Conservation (phyloP, 1,140 invertebrate species). For the Temnothorax longispinosus region DNA sequence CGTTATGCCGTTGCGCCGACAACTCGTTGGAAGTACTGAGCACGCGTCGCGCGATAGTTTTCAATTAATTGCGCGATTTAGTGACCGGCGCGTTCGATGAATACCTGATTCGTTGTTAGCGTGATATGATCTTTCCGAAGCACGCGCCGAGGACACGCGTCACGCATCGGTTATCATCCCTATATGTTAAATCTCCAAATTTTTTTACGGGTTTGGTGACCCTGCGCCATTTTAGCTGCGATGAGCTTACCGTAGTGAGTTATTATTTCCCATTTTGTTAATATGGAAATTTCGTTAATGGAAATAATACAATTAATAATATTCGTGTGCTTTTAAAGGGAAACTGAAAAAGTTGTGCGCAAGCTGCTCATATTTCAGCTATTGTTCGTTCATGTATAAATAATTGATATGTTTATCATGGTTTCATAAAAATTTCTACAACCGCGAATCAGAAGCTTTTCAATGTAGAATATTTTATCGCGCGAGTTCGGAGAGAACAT, state of each 20-base stretch:
- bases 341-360: background rate
- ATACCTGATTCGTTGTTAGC: constrained; percentile 57
- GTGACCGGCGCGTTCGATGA: constrained; percentile 39
- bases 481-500: background rate
- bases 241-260: background rate
- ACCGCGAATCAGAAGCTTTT: background rate
- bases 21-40: constrained; percentile 54
- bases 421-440: background rate
- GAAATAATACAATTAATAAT: background rate
- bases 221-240: background rate
- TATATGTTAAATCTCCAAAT: constrained; percentile 13
- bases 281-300: background rate
- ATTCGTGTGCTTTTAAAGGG: background rate
- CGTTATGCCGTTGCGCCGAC: constrained; percentile 50
- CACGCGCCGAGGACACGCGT: constrained; percentile 19
- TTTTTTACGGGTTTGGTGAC: background rate
- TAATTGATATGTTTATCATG: background rate
- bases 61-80: constrained; percentile 63
- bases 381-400: background rate
- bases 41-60: constrained; percentile 57
- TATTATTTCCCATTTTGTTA: background rate
- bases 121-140: constrained; percentile 44
- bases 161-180: constrained; percentile 26
- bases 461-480: background rate
- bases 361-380: background rate